Evolutionary conservation across 2,888 invertebrate genomes (phyloP), one percentile per base, ranked within the genome.

Genomic region (Nebria salina): DNA sequence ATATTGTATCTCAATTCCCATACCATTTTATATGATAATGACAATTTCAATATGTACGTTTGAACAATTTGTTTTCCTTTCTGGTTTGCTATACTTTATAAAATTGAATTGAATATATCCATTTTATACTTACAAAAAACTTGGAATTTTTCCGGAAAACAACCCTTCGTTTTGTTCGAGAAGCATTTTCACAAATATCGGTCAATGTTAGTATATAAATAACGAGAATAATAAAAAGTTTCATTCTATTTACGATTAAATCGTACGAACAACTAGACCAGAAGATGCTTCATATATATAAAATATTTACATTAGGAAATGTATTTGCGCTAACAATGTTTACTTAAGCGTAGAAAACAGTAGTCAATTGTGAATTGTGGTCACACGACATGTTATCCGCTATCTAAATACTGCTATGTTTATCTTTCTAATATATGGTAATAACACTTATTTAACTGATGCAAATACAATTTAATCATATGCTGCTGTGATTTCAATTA

Each of bases 81-180:
- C 8, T 54, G 4, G 8, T 54, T 54, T 54, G 13, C 54, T 6
- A 11, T 54, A 54, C 54, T 6, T 54, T 54, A 8, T 1, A 25
- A 54, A 43, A 65, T 66, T 42, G 42, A 75, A 76, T 11, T 66
- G 66, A 2, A 34, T 75, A 76, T 9, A 75, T 15, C 4, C 64
- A 34, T 15, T 20, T 42, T 43, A 81, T 84, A 89, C 89, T 88
- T 85, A 89, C 89, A 83, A 89, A 89, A 84, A 88, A 86, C 86
- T 89, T 89, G 78, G 88, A 88, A 83, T 88, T 89, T 84, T 89
- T 89, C 7, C 86, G 87, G 83, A 89, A 89, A 54, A 88, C 83
- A 1, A 89, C 86, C 84, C 85, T 88, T 82, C 89, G 84, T 80
- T 86, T 87, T 1, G 87, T 86, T 64, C 88, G 84, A 76, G 85